Conservation (phyloP, 1,140 invertebrate genomes). For the Calosoma granatense region DNA sequence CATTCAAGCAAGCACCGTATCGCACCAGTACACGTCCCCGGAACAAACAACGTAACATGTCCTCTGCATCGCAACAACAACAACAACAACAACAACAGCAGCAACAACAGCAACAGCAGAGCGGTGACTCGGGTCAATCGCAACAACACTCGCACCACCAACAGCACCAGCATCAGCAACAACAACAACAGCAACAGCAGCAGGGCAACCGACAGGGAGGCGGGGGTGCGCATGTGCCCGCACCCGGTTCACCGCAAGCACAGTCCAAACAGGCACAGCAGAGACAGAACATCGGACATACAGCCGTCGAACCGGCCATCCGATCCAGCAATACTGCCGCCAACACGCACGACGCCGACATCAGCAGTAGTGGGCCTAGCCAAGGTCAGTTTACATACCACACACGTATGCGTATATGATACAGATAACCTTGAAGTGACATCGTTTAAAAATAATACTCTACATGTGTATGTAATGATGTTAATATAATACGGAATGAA, state of each 20-base stretch:
- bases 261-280: slow-evolving; percentile 15
- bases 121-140: background rate
- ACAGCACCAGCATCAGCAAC: background rate
- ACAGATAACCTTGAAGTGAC: too few relatives aligned
- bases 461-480: too few relatives aligned
- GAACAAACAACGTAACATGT: slow-evolving; percentile 15
- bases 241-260: slow-evolving; percentile 2
- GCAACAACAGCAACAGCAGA: slow-evolving; percentile 31
- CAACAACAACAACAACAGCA: slow-evolving; percentile 17
- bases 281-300: slow-evolving; percentile 14
- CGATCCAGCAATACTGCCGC: slow-evolving; percentile 27
- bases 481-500: too few relatives aligned
- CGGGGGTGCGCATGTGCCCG: slow-evolving; percentile 4
- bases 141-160: background rate
- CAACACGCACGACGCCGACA: background rate
- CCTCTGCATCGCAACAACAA: background rate
- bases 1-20: slow-evolving; percentile 44
- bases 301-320: slow-evolving; percentile 21
- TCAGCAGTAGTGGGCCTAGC: background rate
- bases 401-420: too few relatives aligned
- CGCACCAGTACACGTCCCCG: slow-evolving; percentile 19
- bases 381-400: slow-evolving; percentile 6
- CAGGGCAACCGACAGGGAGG: slow-evolving; percentile 14
- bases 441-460: too few relatives aligned
- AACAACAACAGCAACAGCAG: slow-evolving; percentile 9